phyloP scores from a whole-genome alignment of 2,113 vertebrate species.

The Pluvialis apricaria region DNA sequence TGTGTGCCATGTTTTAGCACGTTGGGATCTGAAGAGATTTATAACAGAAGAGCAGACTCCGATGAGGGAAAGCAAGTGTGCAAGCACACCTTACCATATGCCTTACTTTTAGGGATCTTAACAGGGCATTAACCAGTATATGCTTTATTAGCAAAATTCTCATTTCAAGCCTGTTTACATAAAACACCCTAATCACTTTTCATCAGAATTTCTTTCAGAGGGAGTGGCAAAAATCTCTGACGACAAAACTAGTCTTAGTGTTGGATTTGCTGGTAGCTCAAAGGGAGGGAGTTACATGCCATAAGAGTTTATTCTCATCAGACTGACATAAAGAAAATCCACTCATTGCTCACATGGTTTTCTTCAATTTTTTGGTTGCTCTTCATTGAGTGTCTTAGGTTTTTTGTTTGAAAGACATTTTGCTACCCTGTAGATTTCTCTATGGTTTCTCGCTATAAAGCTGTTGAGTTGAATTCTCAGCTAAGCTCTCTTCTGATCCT shows the following conservation, averaged over 20 bases:
- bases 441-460: accelerated
- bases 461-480: neutral
- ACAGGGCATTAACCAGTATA: neutral
- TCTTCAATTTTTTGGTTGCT: neutral
- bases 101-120: neutral
- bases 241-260: neutral
- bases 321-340: neutral
- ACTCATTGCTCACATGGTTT: accelerated
- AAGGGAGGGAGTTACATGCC: neutral
- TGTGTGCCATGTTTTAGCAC: neutral
- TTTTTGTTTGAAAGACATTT: neutral
- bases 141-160: neutral
- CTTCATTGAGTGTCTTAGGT: neutral
- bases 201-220: neutral
- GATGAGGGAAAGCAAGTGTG: neutral
- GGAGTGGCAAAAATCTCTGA: neutral
- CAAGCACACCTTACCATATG: neutral
- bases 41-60: neutral
- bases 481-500: neutral
- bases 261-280: neutral
- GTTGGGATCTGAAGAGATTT: neutral
- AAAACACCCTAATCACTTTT: neutral
- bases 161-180: neutral
- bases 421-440: neutral
- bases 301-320: neutral